Percentiles rank a stretch among this genome's conserved stretches.
Conservation (phyloP, 1,140 invertebrate genomes). For the Hyposmocoma kahamanoa region DNA sequence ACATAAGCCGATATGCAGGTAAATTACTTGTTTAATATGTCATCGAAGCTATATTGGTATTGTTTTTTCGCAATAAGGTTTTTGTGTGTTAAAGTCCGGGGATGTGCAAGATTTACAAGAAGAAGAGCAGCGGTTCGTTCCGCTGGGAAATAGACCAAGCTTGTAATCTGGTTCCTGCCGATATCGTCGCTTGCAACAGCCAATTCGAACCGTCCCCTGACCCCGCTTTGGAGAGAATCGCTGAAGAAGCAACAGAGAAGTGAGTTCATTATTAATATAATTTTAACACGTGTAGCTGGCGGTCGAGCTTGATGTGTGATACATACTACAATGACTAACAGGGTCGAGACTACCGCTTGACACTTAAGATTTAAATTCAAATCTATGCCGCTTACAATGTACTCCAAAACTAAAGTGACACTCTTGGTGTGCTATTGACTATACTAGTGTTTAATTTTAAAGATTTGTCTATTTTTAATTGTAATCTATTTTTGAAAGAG, state of each 20-base stretch:
- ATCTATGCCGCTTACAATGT: too few relatives aligned
- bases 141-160: conserved; percentile 70
- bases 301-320: too few relatives aligned
- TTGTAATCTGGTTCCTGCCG: conserved; percentile 55
- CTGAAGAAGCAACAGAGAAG: conserved; percentile 65
- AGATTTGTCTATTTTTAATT: too few relatives aligned
- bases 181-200: conserved; percentile 66
- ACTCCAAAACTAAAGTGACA: too few relatives aligned
- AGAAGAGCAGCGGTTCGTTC: conserved; percentile 48
- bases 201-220: conserved; percentile 71
- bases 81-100: conserved; percentile 51
- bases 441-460: too few relatives aligned
- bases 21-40: conserved; percentile 15
- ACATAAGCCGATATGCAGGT: conserved; percentile 70
- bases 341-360: too few relatives aligned
- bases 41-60: conserved; percentile 1
- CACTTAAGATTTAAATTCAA: too few relatives aligned
- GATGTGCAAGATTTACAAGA: conserved; percentile 71
- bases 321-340: too few relatives aligned
- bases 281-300: too few relatives aligned
- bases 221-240: conserved; percentile 61
- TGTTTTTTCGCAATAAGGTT: conserved; percentile 10
- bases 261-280: conserved; percentile 20
- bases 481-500: too few relatives aligned
- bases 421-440: too few relatives aligned